These are phyloP conservation scores for Napeogenes inachia DNA, from an alignment of 2,888 invertebrate genomes.

Conservation along the genomic window DNA sequence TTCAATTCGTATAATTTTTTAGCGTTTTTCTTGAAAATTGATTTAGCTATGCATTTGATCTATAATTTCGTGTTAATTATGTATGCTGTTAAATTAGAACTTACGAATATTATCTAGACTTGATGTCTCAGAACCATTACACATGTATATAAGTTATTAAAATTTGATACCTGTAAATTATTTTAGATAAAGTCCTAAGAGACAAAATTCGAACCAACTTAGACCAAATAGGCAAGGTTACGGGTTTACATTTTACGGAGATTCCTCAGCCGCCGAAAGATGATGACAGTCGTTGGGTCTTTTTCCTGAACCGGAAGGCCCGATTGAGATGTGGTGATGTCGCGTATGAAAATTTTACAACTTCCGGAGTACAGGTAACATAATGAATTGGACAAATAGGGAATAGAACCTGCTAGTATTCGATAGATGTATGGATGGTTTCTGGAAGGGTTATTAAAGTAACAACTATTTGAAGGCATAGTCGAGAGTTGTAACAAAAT, in stretches of 20 bases:
- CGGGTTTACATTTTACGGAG: slow-evolving; percentile 50
- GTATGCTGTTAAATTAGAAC: too few relatives aligned
- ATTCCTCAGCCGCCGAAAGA: slow-evolving; percentile 46
- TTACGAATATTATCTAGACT: too few relatives aligned
- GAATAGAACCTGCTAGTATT: too few relatives aligned
- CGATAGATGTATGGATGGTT: too few relatives aligned
- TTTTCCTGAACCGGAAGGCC: slow-evolving; percentile 55
- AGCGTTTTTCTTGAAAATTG: not conserved
- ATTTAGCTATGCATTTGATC: not conserved
- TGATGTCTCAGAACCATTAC: too few relatives aligned
- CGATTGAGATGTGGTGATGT: slow-evolving; percentile 50
- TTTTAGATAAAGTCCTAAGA: slow-evolving; percentile 51
- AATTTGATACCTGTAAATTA: not conserved
- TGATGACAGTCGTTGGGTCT: slow-evolving; percentile 48
- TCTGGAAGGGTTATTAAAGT: too few relatives aligned
- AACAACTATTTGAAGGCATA: too few relatives aligned
- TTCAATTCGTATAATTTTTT: slow-evolving; percentile 2
- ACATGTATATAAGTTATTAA: not conserved
- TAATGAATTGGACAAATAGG: not conserved
- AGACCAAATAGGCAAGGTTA: slow-evolving; percentile 39
- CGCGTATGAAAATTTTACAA: slow-evolving; percentile 44
- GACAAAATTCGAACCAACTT: slow-evolving; percentile 52
- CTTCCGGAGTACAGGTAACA: slow-evolving; percentile 54
- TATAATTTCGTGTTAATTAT: too few relatives aligned
- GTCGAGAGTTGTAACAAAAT: too few relatives aligned